These are phyloP conservation scores for Protodeltote pygarga DNA, from an alignment of 2,888 invertebrate genomes.

Conservation along the genomic window DNA sequence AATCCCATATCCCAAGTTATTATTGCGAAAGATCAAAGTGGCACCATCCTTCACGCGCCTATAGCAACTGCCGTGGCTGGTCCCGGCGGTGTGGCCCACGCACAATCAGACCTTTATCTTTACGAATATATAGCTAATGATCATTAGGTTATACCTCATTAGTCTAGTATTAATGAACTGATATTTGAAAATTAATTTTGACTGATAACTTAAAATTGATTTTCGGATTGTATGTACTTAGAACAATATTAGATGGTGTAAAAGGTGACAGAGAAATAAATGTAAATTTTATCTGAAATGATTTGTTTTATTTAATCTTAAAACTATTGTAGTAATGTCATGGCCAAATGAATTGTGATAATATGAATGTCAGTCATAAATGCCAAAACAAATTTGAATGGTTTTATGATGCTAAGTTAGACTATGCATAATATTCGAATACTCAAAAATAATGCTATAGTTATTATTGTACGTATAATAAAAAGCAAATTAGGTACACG, in stretches of 20 bases:
- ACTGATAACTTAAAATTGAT: constrained; percentile 74
- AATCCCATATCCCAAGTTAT: constrained; percentile 90
- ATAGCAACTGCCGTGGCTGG: constrained; percentile 91
- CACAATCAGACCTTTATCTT: constrained; percentile 90
- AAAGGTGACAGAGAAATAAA: constrained; percentile 26
- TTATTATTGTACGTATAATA: not conserved
- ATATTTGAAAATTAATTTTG: constrained; percentile 72
- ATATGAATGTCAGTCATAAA: constrained; percentile 1
- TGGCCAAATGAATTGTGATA: constrained; percentile 12
- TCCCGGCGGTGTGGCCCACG: constrained; percentile 92
- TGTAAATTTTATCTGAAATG: constrained; percentile 15
- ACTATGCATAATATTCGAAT: too few species aligned
- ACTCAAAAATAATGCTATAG: too few species aligned
- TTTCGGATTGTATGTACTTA: constrained; percentile 55
- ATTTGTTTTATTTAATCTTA: constrained; percentile 31
- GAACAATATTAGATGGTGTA: constrained; percentile 9
- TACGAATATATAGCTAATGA: constrained; percentile 71
- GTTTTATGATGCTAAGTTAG: too few species aligned
- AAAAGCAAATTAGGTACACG: too few species aligned
- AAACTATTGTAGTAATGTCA: constrained; percentile 23
- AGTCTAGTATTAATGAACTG: constrained; percentile 4
- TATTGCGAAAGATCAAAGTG: constrained; percentile 87
- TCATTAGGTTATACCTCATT: constrained; percentile 21
- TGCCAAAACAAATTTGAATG: not conserved
- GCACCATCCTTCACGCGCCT: constrained; percentile 89